Evolutionary conservation across 37 sponge, comb jelly and placozoan genomes (phyloP).

Genomic region (Lycopodina hypogea): DNA sequence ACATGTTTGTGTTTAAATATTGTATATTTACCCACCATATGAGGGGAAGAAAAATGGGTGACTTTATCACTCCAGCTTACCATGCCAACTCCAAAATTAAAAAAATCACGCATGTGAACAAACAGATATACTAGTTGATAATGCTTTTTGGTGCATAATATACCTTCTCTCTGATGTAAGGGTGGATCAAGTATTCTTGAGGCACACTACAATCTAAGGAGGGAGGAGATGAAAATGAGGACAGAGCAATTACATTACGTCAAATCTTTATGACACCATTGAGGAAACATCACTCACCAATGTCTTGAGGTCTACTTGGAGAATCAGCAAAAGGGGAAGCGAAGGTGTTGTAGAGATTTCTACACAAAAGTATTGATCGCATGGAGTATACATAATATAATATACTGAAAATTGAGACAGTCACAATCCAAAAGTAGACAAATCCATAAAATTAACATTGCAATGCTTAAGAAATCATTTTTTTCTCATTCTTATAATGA

Average conservation of each 20-base stretch:
- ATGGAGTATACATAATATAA: no score
- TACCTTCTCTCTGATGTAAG: slow-evolving; percentile 89
- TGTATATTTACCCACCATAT: no score
- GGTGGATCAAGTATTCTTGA: slow-evolving; percentile 87
- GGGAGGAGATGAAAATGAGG: background rate
- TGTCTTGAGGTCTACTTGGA: slow-evolving; percentile 92
- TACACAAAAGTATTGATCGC: slow-evolving; percentile 9
- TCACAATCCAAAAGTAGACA: background rate
- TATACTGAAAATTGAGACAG: background rate
- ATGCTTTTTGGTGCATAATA: no score
- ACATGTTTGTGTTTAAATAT: no score
- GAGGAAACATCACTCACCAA: slow-evolving; percentile 36
- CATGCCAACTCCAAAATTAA: no score
- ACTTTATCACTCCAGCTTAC: no score
- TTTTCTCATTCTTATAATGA: no score
- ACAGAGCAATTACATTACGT: no score
- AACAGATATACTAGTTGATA: no score
- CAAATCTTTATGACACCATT: background rate
- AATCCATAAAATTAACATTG: no score
- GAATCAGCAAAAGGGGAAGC: slow-evolving; percentile 95
- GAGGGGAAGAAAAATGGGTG: no score
- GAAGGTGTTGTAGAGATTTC: slow-evolving; percentile 92
- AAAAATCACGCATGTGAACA: background rate
- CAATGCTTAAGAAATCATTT: no score
- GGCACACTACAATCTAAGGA: slow-evolving; percentile 82